Base-by-base conservation (phyloP, 1,140 invertebrate genomes). In the Caenorhabditis remanei region DNA sequence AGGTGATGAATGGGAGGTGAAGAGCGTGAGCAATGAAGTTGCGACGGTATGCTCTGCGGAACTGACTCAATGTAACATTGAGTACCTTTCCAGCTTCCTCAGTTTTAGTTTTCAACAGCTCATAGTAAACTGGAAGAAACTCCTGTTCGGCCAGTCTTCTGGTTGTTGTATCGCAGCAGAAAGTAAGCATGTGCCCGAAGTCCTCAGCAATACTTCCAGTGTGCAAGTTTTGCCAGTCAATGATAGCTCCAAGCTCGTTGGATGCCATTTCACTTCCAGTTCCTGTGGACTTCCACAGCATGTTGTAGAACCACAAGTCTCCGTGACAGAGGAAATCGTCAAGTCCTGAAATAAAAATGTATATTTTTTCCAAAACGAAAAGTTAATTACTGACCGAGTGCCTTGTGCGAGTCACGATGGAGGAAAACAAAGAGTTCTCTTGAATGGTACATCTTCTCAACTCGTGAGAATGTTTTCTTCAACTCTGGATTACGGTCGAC, bases 181-280 rank as follows among this genome's bases (percentile, higher is more conserved):
- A 79, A 19, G 71, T 79, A n/a, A 79, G 71, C 43, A 79, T 79
- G 9, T 79, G 71, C 3, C 71, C 50, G n/a, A 79, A 79, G 21
- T 79, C 71, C 24, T 79, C 71, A 50, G 32, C 32, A 50, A 79
- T 53, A 9, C 40, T 79, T 79, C 71, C 71, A 50, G 71, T 79
- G 46, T 79, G 71, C 19, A 79, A n/a, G 14, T 79, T 79, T 53
- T 79, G 71, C 71, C 71, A 79, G n/a, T 79, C 71, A 24, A 79
- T 79, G 32, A 79, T 79, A 0, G 71, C 43, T 46, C 71, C 71
- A 24, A 79, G 71, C 8, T 79, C 46, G 19, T 79, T 43, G 19
- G 71, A 79, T 11, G 71, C 71, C 0, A 3, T 13, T 1, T 79
- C 71, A 79, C 71, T 79, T 50, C 71, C 71, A 21, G 46, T 4